phyloP scores from a whole-genome alignment of 2,888 invertebrate genomes.

The Ryuthela nishihirai region DNA sequence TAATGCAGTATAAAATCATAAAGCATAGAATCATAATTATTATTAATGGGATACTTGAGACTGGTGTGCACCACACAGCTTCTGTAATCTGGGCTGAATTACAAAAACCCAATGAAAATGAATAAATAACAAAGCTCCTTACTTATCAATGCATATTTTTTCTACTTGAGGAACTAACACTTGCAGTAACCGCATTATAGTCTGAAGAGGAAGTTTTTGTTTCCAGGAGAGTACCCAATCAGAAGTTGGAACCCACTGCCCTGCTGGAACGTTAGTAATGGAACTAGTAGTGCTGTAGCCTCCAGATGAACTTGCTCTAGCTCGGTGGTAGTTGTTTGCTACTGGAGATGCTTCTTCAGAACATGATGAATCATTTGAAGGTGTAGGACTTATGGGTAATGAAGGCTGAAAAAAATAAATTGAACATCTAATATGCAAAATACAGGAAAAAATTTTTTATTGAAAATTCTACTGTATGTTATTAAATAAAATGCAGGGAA shows the following conservation, averaged over 20 bases:
- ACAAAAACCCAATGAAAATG: conserved; percentile 42
- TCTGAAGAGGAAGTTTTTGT: conserved; percentile 93
- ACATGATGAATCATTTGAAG: conserved; percentile 26
- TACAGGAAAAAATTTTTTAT: background rate
- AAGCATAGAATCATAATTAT: too few relatives aligned
- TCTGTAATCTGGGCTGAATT: too few relatives aligned
- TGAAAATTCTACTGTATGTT: too few relatives aligned
- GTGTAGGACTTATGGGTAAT: conserved; percentile 26
- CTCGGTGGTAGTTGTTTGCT: conserved; percentile 11
- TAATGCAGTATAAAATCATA: too few relatives aligned
- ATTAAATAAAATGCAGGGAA: too few relatives aligned
- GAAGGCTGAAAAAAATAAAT: conserved; percentile 13
- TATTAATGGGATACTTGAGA: too few relatives aligned
- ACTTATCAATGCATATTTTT: conserved; percentile 99
- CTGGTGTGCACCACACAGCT: too few relatives aligned
- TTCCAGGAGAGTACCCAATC: conserved; percentile 98
- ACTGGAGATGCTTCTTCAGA: conserved; percentile 25
- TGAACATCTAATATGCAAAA: too few relatives aligned
- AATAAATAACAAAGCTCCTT: conserved; percentile 48
- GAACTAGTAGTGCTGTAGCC: conserved; percentile 22
- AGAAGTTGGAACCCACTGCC: conserved; percentile 78
- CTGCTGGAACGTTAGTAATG: conserved; percentile 8
- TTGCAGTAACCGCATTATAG: conserved; percentile 96
- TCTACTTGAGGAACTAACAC: conserved; percentile 98
- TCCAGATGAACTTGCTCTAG: conserved; percentile 23